Conservation (phyloP, 2,797 vertebrate genomes). For the Macrochelys suwanniensis region DNA sequence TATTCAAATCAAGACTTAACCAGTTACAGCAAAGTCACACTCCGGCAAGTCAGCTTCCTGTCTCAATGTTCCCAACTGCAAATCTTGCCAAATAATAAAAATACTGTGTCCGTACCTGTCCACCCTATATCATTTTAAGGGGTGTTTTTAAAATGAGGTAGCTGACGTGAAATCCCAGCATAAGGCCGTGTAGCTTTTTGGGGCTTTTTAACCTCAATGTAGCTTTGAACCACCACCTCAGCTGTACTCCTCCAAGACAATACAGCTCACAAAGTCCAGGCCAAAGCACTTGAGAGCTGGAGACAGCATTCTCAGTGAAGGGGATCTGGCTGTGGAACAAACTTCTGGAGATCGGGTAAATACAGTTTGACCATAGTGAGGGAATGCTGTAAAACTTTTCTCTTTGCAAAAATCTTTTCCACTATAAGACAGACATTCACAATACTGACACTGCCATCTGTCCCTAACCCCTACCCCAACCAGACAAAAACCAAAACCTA, state of each 20-base stretch:
- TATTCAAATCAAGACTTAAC: not conserved
- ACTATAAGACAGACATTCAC: not conserved
- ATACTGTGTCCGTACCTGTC: too few relatives aligned
- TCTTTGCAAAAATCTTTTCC: not conserved
- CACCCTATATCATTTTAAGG: not conserved
- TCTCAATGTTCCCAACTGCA: not conserved
- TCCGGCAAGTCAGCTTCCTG: not conserved
- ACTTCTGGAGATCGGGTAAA: not conserved
- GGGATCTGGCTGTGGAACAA: not conserved
- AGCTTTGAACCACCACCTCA: not conserved
- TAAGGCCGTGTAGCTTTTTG: not conserved
- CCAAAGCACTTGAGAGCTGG: not conserved
- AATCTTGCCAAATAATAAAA: not conserved
- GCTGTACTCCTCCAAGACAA: not conserved
- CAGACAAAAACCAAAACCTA: accelerated
- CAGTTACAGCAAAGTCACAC: not conserved
- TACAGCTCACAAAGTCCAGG: not conserved
- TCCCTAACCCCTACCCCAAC: not conserved
- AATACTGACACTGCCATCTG: not conserved
- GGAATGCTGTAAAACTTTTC: not conserved
- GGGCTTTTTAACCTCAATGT: not conserved
- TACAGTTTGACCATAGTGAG: not conserved
- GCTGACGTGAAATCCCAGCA: not conserved
- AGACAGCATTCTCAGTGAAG: not conserved
- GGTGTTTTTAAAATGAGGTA: not conserved